Conservation (phyloP, 2,797 vertebrate genomes). For the Hypotaenidia philippensis region DNA sequence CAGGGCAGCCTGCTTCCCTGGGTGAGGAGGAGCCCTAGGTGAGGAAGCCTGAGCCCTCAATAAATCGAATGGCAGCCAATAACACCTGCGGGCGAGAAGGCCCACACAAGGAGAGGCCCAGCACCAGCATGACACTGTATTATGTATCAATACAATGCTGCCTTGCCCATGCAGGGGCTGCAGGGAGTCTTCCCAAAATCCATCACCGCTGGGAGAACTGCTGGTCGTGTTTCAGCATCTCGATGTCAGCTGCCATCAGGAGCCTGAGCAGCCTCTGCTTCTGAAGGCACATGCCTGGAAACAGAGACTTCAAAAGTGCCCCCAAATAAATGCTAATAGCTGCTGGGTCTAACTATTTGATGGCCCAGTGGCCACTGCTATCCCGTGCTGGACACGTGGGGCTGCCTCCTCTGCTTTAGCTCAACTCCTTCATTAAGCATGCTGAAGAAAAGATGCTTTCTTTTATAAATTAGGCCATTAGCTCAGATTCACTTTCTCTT, state of each 20-base stretch:
- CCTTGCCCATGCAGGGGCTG: neutral
- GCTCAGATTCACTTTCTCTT: constrained; percentile 25
- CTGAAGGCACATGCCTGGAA: neutral
- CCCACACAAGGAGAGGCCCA: neutral
- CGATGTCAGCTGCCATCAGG: fast-evolving
- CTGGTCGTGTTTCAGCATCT: fast-evolving
- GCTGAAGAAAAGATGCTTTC: neutral
- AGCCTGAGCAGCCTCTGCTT: neutral
- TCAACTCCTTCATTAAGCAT: neutral
- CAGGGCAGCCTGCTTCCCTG: neutral
- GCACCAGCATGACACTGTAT: fast-evolving
- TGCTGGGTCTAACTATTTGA: neutral
- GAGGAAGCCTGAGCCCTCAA: too few relatives aligned
- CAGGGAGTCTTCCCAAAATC: fast-evolving
- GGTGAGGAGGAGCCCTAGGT: neutral
- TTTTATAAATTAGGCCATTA: constrained; percentile 39
- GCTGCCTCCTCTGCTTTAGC: neutral
- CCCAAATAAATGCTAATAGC: neutral
- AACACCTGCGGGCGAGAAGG: neutral
- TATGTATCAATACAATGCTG: fast-evolving
- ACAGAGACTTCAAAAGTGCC: neutral
- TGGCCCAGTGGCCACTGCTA: neutral
- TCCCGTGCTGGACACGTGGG: fast-evolving
- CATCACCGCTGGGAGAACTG: fast-evolving
- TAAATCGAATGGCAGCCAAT: neutral